phyloP scores from a whole-genome alignment of 2,113 vertebrate genomes.

The Misgurnus anguillicaudatus region DNA sequence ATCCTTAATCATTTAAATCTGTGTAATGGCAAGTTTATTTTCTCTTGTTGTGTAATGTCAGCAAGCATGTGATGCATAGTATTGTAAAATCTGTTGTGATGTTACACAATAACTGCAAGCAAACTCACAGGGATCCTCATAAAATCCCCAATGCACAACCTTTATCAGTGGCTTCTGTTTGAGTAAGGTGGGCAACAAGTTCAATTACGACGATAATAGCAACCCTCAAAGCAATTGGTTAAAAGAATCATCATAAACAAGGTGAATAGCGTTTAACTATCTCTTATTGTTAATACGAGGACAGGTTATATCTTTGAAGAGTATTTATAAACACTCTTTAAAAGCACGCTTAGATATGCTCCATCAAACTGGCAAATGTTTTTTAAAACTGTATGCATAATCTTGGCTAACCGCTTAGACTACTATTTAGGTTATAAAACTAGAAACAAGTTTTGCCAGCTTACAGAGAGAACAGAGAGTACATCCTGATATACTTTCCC shows the following conservation, averaged over 20 bases:
- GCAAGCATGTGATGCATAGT: too few species aligned
- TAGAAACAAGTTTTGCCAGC: conserved; percentile 4
- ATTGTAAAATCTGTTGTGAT: neutral
- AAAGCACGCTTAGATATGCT: neutral
- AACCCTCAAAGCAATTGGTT: neutral
- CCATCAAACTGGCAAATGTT: neutral
- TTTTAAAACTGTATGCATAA: neutral
- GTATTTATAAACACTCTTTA: neutral
- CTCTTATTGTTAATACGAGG: neutral
- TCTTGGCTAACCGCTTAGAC: neutral
- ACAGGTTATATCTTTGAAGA: neutral
- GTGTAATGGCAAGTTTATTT: too few species aligned
- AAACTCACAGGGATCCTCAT: conserved; percentile 18
- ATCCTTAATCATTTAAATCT: too few species aligned
- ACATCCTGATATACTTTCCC: conserved; percentile 9
- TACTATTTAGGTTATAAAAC: neutral
- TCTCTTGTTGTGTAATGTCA: too few species aligned
- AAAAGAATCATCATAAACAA: neutral
- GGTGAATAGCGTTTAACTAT: neutral
- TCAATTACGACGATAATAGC: conserved; percentile 23
- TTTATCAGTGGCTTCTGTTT: conserved; percentile 64
- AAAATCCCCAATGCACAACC: conserved; percentile 35
- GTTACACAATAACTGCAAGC: conserved; percentile 42
- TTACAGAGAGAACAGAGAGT: neutral
- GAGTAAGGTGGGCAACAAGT: conserved; percentile 67